Evolutionary conservation across 2,797 vertebrate species (phyloP), one percentile per base, ranked within the genome.

Genomic region (Lutjanus campechanus): DNA sequence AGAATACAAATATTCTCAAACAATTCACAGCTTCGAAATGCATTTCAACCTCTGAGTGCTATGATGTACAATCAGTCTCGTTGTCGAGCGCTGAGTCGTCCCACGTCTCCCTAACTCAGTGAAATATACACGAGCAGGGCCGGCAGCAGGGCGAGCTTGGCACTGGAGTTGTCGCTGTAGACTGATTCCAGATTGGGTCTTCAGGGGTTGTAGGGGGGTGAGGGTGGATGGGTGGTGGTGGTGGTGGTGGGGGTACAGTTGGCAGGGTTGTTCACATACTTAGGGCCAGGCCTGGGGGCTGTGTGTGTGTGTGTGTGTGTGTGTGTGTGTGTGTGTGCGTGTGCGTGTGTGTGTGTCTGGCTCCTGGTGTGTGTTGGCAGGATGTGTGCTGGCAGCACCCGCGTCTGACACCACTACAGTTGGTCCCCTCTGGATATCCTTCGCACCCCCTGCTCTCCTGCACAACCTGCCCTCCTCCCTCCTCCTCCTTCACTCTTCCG

Each of bases 391-490:
- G 90, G 91, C 92, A 91, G 71, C 55, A 47, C 75, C 88, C 65
- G 25, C 10, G 88, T 92, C 92, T 94, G 88, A 93, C 92, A 91
- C 90, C 83, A 90, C 83, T 84, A 87, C 89, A 89, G 85, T 90
- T 83, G 84, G 85, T 88, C 86, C 88, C 89, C 87, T 89, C 89
- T 90, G 87, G 85, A 90, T 85, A 83, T 73, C 87, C 80, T 85
- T 83, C 22, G 50, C 86, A 84, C 82, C 74, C 81, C 75, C 76
- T 69, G 51, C 63, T 77, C 85, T 55, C 77, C 72, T 77, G 65
- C 77, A 47, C 82, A 87, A 77, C 77, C 84, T 81, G 69, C 73
- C 65, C 53, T 3, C 66, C 78, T 67, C 68, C 80, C 74, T 73
- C 77, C 63, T 46, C 58, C 76, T 53, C n/a, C 16, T 29, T 36